Percentiles rank a stretch among this genome's conserved stretches.
These are phyloP conservation scores for Actinia equina DNA, from an alignment of 64 coral and sea anemone species.

Conservation along the genomic window DNA sequence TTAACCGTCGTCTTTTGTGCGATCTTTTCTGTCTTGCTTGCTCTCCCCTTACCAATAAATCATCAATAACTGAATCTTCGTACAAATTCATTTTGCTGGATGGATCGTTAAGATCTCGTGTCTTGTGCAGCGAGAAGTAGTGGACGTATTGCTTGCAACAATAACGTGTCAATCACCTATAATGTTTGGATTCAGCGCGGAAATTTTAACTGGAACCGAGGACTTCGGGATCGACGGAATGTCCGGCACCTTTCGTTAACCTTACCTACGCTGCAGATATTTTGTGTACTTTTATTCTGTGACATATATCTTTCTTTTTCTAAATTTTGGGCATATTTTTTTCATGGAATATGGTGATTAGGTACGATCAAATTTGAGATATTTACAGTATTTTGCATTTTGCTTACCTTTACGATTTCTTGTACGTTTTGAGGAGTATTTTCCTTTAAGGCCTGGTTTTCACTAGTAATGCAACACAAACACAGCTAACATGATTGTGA, in stretches of 20 bases:
- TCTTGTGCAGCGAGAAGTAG: not conserved
- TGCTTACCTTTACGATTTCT: too few relatives aligned
- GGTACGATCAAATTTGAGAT: too few relatives aligned
- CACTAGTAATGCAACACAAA: too few relatives aligned
- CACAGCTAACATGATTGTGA: not conserved
- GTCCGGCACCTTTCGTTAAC: not conserved
- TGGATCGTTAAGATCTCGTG: not conserved
- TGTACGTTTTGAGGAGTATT: too few relatives aligned
- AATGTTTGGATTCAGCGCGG: constrained; percentile 1
- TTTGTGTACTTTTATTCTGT: too few relatives aligned
- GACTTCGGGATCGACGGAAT: not conserved
- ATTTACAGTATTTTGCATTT: too few relatives aligned
- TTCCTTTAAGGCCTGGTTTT: too few relatives aligned
- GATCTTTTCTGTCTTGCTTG: constrained; percentile 15
- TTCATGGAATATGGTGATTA: too few relatives aligned
- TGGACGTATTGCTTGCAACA: not conserved
- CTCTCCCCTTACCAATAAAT: constrained; percentile 7
- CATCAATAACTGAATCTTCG: constrained; percentile 1
- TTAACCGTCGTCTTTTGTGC: constrained; percentile 8
- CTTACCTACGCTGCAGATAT: too few relatives aligned
- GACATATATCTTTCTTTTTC: too few relatives aligned
- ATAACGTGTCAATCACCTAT: constrained; percentile 7
- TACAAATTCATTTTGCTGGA: not conserved
- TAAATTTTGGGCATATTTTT: too few relatives aligned
- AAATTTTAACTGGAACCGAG: not conserved